Conservation (phyloP, 2,113 vertebrate genomes). For the Mohoua ochrocephala region DNA sequence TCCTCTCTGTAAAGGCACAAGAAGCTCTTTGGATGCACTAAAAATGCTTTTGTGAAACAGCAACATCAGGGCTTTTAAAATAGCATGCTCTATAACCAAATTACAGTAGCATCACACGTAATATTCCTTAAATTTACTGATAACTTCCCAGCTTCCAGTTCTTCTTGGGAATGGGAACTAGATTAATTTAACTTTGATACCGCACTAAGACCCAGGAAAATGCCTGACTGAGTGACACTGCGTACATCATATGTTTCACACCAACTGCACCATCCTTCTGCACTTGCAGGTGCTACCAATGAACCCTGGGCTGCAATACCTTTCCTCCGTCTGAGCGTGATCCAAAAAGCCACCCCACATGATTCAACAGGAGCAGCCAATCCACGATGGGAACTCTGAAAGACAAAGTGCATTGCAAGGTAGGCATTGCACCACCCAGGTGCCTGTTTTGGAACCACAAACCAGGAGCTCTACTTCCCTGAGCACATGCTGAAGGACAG, state of each 20-base stretch:
- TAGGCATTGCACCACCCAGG: not conserved
- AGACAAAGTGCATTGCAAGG: not conserved
- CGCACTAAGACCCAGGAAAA: not conserved
- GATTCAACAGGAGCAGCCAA: not conserved
- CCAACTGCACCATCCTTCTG: not conserved
- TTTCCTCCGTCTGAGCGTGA: not conserved
- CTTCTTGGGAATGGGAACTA: not conserved
- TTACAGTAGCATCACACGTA: not conserved
- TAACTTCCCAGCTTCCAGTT: not conserved
- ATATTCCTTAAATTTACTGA: not conserved
- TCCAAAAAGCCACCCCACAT: not conserved
- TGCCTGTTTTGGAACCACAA: not conserved
- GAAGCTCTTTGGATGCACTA: not conserved
- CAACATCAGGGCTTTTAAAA: not conserved
- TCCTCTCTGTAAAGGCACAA: not conserved
- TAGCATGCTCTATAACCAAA: not conserved
- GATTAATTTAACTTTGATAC: not conserved
- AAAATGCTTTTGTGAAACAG: not conserved
- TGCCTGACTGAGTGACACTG: not conserved
- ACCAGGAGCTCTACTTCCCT: not conserved
- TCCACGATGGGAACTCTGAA: rapidly evolving
- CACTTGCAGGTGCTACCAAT: not conserved
- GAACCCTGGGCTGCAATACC: not conserved
- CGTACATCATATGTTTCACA: not conserved
- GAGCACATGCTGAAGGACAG: not conserved